A percentile compares a stretch with the other conserved stretches of the same genome.
Evolutionary conservation across 2,888 invertebrate species (phyloP).

Genomic region (Ceraclea dissimilis): DNA sequence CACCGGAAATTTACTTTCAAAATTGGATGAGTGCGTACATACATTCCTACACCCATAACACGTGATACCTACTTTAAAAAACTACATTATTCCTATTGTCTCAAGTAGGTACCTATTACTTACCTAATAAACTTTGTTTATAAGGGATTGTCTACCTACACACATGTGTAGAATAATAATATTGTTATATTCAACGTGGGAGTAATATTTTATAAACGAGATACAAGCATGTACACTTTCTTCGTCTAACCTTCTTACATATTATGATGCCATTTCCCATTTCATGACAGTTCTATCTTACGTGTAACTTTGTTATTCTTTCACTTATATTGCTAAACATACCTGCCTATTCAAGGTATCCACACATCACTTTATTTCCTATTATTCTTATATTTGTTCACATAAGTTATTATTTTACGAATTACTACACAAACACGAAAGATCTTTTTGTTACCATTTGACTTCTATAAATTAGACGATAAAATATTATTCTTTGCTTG

Average conservation of each 20-base stretch:
- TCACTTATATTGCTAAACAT: background rate
- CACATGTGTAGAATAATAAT: background rate
- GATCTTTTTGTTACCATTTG: background rate
- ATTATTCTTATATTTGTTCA: too few relatives aligned
- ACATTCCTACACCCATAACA: too few relatives aligned
- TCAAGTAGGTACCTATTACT: too few relatives aligned
- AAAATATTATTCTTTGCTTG: background rate
- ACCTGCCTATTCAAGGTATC: background rate
- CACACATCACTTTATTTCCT: background rate
- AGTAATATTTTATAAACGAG: conserved; percentile 1
- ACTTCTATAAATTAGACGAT: background rate
- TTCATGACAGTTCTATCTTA: background rate
- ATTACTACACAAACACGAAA: background rate
- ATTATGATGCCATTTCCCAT: background rate
- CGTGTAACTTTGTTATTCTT: background rate
- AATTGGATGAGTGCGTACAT: too few relatives aligned
- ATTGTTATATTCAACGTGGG: background rate
- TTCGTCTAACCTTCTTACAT: conserved; percentile 1
- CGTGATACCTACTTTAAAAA: too few relatives aligned
- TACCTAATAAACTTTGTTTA: too few relatives aligned
- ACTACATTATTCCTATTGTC: too few relatives aligned
- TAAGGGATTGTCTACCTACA: too few relatives aligned
- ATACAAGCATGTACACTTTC: background rate
- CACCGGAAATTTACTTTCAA: too few relatives aligned
- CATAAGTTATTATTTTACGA: too few relatives aligned